Percentiles rank a stretch among this genome's conserved stretches.
phyloP scores from a whole-genome alignment of 2,113 vertebrate species.

The Condylura cristata region DNA sequence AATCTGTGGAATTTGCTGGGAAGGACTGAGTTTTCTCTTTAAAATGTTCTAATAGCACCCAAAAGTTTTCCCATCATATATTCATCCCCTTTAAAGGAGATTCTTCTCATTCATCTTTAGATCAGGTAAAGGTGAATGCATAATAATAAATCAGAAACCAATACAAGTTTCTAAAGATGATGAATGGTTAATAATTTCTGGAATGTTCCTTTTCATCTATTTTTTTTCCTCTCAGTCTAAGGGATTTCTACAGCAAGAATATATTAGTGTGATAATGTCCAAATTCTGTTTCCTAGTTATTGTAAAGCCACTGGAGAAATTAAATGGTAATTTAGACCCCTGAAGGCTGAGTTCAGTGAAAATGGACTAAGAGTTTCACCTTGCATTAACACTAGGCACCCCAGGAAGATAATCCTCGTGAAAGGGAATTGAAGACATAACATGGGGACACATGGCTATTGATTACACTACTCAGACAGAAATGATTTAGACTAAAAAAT shows the following conservation, averaged over 20 bases:
- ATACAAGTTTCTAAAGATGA: not conserved
- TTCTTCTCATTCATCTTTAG: not conserved
- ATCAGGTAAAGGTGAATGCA: not conserved
- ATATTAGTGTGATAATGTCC: conserved; percentile 49
- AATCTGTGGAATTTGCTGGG: not conserved
- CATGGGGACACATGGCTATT: not conserved
- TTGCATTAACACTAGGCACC: conserved; percentile 7
- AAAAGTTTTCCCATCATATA: not conserved
- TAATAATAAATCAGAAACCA: conserved; percentile 12
- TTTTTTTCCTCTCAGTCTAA: not conserved
- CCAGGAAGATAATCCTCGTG: conserved; percentile 5
- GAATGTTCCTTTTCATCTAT: conserved; percentile 1
- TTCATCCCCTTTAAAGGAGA: not conserved
- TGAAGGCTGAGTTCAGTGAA: conserved; percentile 48
- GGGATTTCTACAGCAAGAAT: conserved; percentile 35
- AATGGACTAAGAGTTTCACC: conserved; percentile 53
- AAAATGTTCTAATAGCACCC: not conserved
- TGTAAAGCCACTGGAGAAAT: conserved; percentile 47
- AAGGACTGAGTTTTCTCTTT: not conserved
- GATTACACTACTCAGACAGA: conserved; percentile 56
- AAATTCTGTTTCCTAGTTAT: conserved; percentile 63
- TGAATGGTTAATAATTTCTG: conserved; percentile 59
- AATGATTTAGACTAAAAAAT: conserved; percentile 57
- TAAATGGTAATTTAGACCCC: conserved; percentile 39
- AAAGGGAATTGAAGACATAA: conserved; percentile 36